Evolutionary conservation across 2,797 vertebrate species (phyloP).

Genomic region (Alcedo atthis): DNA sequence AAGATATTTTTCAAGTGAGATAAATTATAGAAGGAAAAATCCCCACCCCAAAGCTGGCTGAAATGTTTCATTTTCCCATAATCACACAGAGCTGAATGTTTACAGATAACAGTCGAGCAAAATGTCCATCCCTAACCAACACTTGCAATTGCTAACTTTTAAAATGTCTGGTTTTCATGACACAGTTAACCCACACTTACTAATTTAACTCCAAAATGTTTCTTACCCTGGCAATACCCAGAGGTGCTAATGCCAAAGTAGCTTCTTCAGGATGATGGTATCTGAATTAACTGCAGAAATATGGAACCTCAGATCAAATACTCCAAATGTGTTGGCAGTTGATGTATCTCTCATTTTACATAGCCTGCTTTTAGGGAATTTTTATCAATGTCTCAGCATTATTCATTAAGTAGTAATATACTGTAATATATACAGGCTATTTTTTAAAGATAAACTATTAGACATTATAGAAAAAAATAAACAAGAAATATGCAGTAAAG

Average conservation of each 20-base stretch:
- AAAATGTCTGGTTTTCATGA: not conserved
- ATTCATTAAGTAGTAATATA: not conserved
- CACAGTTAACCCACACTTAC: not conserved
- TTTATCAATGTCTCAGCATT: not conserved
- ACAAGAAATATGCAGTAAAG: not conserved
- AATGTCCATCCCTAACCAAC: not conserved
- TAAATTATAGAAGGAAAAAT: not conserved
- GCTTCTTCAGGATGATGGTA: not conserved
- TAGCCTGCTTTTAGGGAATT: not conserved
- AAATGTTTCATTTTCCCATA: not conserved
- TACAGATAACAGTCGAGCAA: not conserved
- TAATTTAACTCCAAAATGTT: not conserved
- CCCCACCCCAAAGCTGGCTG: fast-evolving
- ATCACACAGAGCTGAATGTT: not conserved
- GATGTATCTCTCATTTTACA: not conserved
- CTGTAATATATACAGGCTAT: not conserved
- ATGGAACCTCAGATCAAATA: not conserved
- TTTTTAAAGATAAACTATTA: not conserved
- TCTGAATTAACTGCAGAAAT: not conserved
- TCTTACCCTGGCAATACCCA: not conserved
- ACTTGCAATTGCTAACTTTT: not conserved
- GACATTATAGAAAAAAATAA: not conserved
- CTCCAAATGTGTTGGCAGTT: no score
- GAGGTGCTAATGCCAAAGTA: not conserved
- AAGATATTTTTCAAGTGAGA: not conserved